Base-by-base conservation (phyloP, 2,797 vertebrate genomes). In the Hylomyscus alleni region DNA sequence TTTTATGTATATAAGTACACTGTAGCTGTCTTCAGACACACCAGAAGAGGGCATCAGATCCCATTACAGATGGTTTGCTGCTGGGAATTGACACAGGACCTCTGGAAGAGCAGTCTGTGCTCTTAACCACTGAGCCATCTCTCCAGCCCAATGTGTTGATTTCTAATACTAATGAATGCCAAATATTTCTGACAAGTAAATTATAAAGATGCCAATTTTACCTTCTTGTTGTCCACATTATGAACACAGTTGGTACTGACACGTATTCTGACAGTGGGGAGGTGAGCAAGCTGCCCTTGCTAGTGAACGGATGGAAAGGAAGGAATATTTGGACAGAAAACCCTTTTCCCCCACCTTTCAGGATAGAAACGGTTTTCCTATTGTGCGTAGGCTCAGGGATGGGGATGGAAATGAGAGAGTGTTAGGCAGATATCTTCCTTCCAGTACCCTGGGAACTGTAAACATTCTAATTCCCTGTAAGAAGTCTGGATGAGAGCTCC, bases 111-210 rank as follows among this genome's bases (percentile, higher is more conserved):
- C 22, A 24, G 58, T 60, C 58, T 24, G 58, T 22, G 22, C 22
- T 60, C 22, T 24, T 24, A 60, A 60, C 22, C 58, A 8, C 58
- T 60, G 58, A 60, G 20, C 56, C 20, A 22, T 22, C 20, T 7
- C 56, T 58, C 56, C 56, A 58, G 22, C 58, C 22, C 58, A 83
- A 90, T 37, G 2, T 29, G 37, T 26, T 80, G 47, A 54, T 1
- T 54, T 77, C 86, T 62, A 60, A n/a, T 37, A 94, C 20, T 72
- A 89, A n/a, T 29, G 15, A 82, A 82, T 65, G 34, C 44, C 84
- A 69, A 52, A 14, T 65, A 34, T 92, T 88, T 92, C 26, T 60
- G 62, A 72, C 50, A 94, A 94, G 80, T 47, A 73, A 80, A 65
- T 37, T 84, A 50, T n/a, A 44, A 95, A 83, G 7, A 58, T 52